A percentile compares a stretch with the other conserved stretches of the same genome.
These are phyloP conservation scores for Drosophila recens DNA, from an alignment of 2,888 invertebrate species.

Conservation along the genomic window DNA sequence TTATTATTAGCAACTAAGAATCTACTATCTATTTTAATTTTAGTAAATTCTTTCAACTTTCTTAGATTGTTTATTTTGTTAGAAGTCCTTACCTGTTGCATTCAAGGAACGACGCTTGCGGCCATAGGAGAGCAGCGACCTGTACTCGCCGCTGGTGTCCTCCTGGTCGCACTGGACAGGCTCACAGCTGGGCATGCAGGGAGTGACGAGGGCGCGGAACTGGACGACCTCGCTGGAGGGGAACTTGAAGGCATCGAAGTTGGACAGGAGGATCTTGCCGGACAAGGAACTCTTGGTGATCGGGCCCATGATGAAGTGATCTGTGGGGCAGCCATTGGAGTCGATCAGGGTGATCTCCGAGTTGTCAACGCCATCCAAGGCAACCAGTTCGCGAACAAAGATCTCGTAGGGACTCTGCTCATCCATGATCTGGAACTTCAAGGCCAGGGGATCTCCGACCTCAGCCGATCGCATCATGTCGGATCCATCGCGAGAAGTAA, in stretches of 20 bases:
- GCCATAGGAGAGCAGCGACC: conserved; percentile 93
- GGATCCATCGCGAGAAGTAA: conserved; percentile 93
- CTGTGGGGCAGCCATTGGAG: conserved; percentile 96
- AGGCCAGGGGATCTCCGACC: conserved; percentile 96
- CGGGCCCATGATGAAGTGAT: conserved; percentile 97
- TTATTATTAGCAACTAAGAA: no score
- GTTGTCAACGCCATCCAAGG: conserved; percentile 96
- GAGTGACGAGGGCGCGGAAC: conserved; percentile 97
- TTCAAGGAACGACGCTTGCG: conserved; percentile 89
- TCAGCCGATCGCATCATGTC: conserved; percentile 94
- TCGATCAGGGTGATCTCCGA: conserved; percentile 97
- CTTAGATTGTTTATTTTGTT: no score
- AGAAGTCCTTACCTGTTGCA: conserved; percentile 78
- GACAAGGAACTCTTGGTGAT: conserved; percentile 92
- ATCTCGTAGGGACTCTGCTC: conserved; percentile 97
- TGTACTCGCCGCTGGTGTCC: conserved; percentile 93
- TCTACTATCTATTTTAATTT: no score
- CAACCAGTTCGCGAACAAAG: conserved; percentile 96
- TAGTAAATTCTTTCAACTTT: no score
- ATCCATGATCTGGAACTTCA: conserved; percentile 96
- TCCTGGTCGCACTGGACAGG: conserved; percentile 95
- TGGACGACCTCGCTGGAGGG: conserved; percentile 97
- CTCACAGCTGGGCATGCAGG: conserved; percentile 96
- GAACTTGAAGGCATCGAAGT: conserved; percentile 98
- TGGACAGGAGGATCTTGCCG: conserved; percentile 93